phyloP scores from a whole-genome alignment of 2,113 vertebrate species.

The Carassius carassius region DNA sequence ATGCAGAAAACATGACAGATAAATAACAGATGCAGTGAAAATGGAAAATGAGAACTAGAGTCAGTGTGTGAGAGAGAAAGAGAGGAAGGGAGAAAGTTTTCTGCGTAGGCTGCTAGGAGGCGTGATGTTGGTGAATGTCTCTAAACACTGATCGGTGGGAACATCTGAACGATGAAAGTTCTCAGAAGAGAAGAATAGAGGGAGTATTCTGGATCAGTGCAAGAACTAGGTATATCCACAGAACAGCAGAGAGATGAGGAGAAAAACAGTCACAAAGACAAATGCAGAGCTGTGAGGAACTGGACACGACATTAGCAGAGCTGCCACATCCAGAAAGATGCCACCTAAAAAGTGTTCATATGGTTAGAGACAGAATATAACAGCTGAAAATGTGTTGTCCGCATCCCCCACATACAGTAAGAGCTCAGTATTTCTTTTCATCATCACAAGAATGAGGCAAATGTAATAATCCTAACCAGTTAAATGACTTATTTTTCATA shows the following conservation, averaged over 20 bases:
- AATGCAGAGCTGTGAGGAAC: background rate
- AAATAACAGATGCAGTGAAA: constrained; percentile 11
- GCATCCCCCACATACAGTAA: background rate
- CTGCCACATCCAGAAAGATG: constrained; percentile 7
- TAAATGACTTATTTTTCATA: background rate
- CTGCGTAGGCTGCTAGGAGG: constrained; percentile 5
- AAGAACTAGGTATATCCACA: constrained; percentile 4
- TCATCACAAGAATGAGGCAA: background rate
- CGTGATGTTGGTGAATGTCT: background rate
- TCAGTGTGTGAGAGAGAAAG: constrained; percentile 12
- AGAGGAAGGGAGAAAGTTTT: background rate
- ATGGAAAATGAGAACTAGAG: constrained; percentile 44
- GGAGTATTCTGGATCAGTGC: background rate
- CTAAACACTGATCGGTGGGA: constrained; percentile 17
- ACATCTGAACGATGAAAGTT: constrained; percentile 11
- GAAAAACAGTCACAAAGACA: constrained; percentile 15
- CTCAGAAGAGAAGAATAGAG: constrained; percentile 36
- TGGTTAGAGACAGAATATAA: constrained; percentile 14
- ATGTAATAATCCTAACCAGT: background rate
- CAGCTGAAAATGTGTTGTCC: background rate
- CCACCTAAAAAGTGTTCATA: constrained; percentile 28
- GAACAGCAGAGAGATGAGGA: constrained; percentile 21
- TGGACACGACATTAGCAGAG: constrained; percentile 11
- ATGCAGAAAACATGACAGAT: constrained; percentile 5
- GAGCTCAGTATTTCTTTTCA: background rate